Evolutionary conservation across 2,113 vertebrate species (phyloP).

Genomic region (Xyrauchen texanus): DNA sequence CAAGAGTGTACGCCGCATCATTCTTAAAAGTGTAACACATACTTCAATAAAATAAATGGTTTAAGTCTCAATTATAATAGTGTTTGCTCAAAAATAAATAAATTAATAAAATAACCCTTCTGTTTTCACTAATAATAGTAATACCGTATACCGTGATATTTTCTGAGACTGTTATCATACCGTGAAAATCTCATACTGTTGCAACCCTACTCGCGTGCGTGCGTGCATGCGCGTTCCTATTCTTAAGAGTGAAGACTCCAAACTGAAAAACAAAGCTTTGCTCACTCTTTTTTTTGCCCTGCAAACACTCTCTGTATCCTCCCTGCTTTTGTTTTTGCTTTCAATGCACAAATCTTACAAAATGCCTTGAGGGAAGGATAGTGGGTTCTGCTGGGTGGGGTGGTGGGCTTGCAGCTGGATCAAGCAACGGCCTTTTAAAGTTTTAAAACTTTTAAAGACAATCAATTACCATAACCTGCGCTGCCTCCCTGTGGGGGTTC

Average conservation of each 20-base stretch:
- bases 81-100: too few species aligned
- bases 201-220: not conserved
- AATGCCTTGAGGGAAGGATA: constrained; percentile 4
- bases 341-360: not conserved
- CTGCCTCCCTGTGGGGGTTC: constrained; percentile 26
- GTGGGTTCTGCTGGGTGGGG: not conserved
- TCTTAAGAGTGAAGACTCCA: not conserved
- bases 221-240: not conserved
- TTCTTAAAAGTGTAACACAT: too few species aligned
- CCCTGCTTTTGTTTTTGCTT: not conserved
- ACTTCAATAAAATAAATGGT: too few species aligned
- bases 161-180: too few species aligned
- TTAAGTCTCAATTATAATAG: too few species aligned
- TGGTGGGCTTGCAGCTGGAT: constrained; percentile 24
- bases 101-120: too few species aligned
- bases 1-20: too few species aligned
- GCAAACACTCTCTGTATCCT: not conserved
- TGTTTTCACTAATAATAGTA: too few species aligned
- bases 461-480: constrained; percentile 36
- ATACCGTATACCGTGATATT: too few species aligned
- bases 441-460: constrained; percentile 38
- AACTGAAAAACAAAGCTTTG: too few species aligned
- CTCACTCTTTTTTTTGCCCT: too few species aligned
- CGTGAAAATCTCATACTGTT: too few species aligned
- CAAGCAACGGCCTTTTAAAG: constrained; percentile 26